Evolutionary conservation across 2,113 vertebrate genomes (phyloP).

Genomic region (Alligator sinensis): DNA sequence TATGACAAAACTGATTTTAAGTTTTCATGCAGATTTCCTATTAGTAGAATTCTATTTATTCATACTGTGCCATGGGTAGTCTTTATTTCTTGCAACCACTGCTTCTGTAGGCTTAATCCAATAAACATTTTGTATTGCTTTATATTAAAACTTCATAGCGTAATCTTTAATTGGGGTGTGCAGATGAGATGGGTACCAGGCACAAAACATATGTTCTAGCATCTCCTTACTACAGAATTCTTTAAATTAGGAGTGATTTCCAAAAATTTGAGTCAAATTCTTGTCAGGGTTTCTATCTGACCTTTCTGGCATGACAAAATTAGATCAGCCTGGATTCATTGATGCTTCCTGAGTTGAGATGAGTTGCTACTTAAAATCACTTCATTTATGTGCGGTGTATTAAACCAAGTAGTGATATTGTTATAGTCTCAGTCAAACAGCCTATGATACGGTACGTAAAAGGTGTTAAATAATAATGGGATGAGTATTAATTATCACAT

Average conservation of each 20-base stretch:
- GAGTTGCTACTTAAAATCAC: not conserved
- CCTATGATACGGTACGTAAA: not conserved
- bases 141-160: not conserved
- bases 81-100: not conserved
- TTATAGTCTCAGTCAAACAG: slow-evolving; percentile 26
- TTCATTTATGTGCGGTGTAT: not conserved
- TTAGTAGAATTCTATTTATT: not conserved
- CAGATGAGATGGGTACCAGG: not conserved
- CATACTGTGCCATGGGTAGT: not conserved
- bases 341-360: not conserved
- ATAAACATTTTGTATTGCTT: not conserved
- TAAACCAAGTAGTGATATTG: slow-evolving; percentile 2
- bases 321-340: not conserved
- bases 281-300: slow-evolving; percentile 14
- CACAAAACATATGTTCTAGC: not conserved
- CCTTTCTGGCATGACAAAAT: slow-evolving; percentile 16
- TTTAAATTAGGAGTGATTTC: not conserved
- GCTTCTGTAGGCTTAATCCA: not conserved
- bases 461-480: slow-evolving; percentile 20
- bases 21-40: slow-evolving; percentile 29
- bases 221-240: not conserved
- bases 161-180: not conserved
- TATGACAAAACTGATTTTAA: slow-evolving; percentile 13
- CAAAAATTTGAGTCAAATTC: not conserved
- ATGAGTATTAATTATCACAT: slow-evolving; percentile 22